phyloP scores from a whole-genome alignment of 2,888 invertebrate genomes.

The Horisme vitalbata region DNA sequence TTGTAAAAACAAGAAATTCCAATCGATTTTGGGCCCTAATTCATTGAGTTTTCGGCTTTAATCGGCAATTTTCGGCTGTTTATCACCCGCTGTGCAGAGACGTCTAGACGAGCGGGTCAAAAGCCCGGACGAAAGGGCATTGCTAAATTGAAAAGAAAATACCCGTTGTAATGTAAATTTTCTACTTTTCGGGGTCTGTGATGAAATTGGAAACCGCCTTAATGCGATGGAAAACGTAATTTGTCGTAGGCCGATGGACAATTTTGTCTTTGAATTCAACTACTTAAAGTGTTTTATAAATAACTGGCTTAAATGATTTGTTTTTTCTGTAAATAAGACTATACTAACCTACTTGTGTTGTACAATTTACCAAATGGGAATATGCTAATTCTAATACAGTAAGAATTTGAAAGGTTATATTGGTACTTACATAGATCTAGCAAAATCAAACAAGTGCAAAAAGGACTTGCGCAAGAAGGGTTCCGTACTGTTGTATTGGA shows the following conservation, averaged over 20 bases:
- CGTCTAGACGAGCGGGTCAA: conserved; percentile 77
- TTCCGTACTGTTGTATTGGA: no score
- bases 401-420: no score
- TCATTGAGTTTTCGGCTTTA: conserved; percentile 30
- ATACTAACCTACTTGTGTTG: no score
- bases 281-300: no score
- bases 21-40: conserved; percentile 17
- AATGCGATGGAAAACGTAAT: conserved; percentile 26
- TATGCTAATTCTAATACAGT: no score
- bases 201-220: conserved; percentile 45
- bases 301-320: no score
- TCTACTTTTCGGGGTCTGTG: conserved; percentile 41
- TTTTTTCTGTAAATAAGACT: no score
- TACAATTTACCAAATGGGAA: no score
- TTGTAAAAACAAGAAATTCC: conserved; percentile 4
- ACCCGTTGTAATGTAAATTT: conserved; percentile 43
- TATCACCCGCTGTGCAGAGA: conserved; percentile 50
- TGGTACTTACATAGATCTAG: no score
- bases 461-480: no score
- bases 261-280: background rate
- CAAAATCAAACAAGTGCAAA: no score
- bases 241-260: background rate
- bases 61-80: conserved; percentile 44
- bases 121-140: conserved; percentile 75
- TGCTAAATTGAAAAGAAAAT: conserved; percentile 66